Percentiles rank a stretch among this genome's conserved stretches.
These are phyloP conservation scores for Scytalopus superciliaris DNA, from an alignment of 2,113 vertebrate species.

Conservation along the genomic window DNA sequence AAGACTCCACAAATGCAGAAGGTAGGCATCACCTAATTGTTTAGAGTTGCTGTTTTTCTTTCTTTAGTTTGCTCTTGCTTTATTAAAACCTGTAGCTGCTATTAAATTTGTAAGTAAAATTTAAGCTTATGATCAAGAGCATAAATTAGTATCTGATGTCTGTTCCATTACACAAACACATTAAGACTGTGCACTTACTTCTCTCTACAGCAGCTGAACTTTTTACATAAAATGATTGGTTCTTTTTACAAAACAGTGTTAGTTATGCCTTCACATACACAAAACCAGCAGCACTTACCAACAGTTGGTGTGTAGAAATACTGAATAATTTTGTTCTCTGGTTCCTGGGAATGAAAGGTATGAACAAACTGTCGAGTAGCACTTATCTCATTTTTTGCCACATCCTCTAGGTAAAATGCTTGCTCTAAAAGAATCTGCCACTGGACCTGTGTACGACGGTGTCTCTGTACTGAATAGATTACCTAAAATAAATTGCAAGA, in stretches of 20 bases:
- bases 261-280: background rate
- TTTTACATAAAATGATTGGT: background rate
- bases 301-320: slow-evolving; percentile 86
- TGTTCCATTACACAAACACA: background rate
- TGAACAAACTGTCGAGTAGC: slow-evolving; percentile 79
- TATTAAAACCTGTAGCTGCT: background rate
- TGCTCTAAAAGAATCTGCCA: slow-evolving; percentile 88
- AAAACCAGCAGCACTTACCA: slow-evolving; percentile 74
- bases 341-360: slow-evolving; percentile 79
- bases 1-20: background rate
- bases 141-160: background rate
- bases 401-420: slow-evolving; percentile 90
- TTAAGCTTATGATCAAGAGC: background rate
- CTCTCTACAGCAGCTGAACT: background rate
- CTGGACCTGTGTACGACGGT: slow-evolving; percentile 86
- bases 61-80: background rate
- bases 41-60: background rate
- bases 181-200: background rate
- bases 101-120: background rate
- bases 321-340: slow-evolving; percentile 77
- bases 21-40: background rate
- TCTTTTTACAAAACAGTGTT: background rate
- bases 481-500: slow-evolving; percentile 73
- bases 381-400: slow-evolving; percentile 86
- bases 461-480: slow-evolving; percentile 87